Evolutionary conservation across 1,140 invertebrate genomes (phyloP).

Genomic region (Proctacanthus coquilletti): DNA sequence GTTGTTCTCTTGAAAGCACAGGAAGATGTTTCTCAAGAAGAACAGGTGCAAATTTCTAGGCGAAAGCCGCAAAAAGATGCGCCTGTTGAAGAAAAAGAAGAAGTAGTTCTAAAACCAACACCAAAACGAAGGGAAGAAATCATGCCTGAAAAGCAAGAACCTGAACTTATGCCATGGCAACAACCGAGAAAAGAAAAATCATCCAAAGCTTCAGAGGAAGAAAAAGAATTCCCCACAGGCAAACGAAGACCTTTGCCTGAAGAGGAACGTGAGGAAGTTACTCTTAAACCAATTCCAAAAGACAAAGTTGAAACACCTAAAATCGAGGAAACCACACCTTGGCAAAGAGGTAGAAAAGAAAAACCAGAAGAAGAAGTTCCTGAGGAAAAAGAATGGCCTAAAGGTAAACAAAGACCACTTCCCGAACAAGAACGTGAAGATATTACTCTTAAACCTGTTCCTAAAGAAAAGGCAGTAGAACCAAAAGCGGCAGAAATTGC

Average conservation of each 20-base stretch:
- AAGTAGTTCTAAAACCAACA: slow-evolving; percentile 5
- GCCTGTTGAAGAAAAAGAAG: slow-evolving; percentile 7
- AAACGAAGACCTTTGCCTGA: slow-evolving; percentile 28
- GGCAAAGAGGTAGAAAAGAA: slow-evolving; percentile 11
- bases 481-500: slow-evolving; percentile 8
- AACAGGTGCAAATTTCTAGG: neutral
- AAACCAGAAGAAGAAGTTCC: slow-evolving; percentile 18
- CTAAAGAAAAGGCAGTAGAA: slow-evolving; percentile 16
- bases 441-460: slow-evolving; percentile 28
- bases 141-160: slow-evolving; percentile 1
- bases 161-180: slow-evolving; percentile 25
- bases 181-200: slow-evolving; percentile 22
- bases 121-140: neutral
- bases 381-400: slow-evolving; percentile 22
- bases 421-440: slow-evolving; percentile 23
- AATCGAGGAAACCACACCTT: slow-evolving; percentile 11
- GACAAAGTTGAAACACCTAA: slow-evolving; percentile 15
- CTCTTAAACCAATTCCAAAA: slow-evolving; percentile 33
- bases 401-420: slow-evolving; percentile 16
- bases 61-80: slow-evolving; percentile 4
- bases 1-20: too few relatives aligned
- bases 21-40: too few relatives aligned
- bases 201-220: slow-evolving; percentile 28
- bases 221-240: slow-evolving; percentile 29
- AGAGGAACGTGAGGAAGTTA: slow-evolving; percentile 31